Base-by-base conservation (phyloP, 2,797 vertebrate species). In the Silurus aristotelis region DNA sequence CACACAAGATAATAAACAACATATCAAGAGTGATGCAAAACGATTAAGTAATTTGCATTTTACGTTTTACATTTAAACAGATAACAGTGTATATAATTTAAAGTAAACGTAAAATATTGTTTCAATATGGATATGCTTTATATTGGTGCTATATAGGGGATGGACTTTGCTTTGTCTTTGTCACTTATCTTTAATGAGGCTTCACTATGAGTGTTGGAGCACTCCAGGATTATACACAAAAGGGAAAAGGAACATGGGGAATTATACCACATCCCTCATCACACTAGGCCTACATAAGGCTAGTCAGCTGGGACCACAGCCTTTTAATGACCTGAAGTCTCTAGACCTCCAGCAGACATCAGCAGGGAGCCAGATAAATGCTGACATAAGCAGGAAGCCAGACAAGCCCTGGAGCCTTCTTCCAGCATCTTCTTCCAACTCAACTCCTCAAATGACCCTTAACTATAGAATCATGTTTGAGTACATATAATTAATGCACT, bases 231-330 rank as follows among this genome's bases (percentile, higher is more conserved):
- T 88, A 86, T 89, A 87, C 80, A 83, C 80, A 84, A 75, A 87
- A 46, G 63, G 55, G 63, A 84, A 88, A 82, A 86, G 80, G 86
- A 88, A 88, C 86, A 85, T 87, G 67, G 89, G 87, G 87, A 87
- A 87, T 66, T 60, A 14, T 71, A 87, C 85, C 71, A 83, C 87
- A 86, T 88, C 80, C 76, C 84, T 75, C 64, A 58, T 63, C 58
- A 79, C 58, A n/a, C 38, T 31, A n/a, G 38, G 64, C 82, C n/a
- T 70, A 84, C 80, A 84, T 77, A 46, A 48, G 56, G 63, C 68
- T 46, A n/a, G 61, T 83, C 68, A 86, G 85, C 87, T 80, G 83
- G 86, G 80, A 87, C 71, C 9, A 20, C 43, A 80, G 82, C 89
- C 72, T 82, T 87, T 55, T 60, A 25, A 52, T 87, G 87, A 87